These are phyloP conservation scores for Aethina tumida DNA, from an alignment of 1,140 invertebrate species.

Conservation along the genomic window DNA sequence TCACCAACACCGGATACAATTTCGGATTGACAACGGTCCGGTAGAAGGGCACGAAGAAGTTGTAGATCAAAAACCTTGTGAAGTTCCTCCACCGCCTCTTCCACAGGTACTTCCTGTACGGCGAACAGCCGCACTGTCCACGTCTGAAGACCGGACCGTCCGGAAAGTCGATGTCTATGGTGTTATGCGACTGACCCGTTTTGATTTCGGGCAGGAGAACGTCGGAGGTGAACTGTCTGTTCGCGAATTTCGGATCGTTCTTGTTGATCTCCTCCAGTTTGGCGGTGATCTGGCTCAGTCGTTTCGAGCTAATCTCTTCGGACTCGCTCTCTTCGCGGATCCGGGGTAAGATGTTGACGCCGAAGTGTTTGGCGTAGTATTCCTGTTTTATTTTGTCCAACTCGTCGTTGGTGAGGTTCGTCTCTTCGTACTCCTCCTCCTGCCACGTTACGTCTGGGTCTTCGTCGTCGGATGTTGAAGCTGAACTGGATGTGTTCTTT, in stretches of 20 bases:
- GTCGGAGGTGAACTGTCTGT: slow-evolving; percentile 12
- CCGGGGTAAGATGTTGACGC: slow-evolving; percentile 22
- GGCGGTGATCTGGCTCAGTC: slow-evolving; percentile 22
- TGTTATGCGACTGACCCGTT: slow-evolving; percentile 12
- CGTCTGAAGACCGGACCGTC: slow-evolving; percentile 2
- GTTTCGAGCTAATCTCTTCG: slow-evolving; percentile 20
- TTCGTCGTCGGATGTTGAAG: too few relatives aligned
- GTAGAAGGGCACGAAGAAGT: slow-evolving; percentile 16
- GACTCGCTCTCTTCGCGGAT: slow-evolving; percentile 26
- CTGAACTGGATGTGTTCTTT: too few relatives aligned
- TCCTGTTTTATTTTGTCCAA: slow-evolving; percentile 13
- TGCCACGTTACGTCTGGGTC: too few relatives aligned
- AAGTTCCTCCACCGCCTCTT: slow-evolving; percentile 12
- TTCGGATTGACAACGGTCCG: slow-evolving; percentile 14
- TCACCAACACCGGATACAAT: slow-evolving; percentile 22
- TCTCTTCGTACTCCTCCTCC: too few relatives aligned
- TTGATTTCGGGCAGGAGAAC: slow-evolving; percentile 5
- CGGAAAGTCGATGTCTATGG: slow-evolving; percentile 15
- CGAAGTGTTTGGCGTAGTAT: slow-evolving; percentile 17
- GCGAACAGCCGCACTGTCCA: slow-evolving; percentile 14
- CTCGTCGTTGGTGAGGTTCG: too few relatives aligned
- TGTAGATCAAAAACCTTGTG: slow-evolving; percentile 16
- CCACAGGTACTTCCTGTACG: slow-evolving; percentile 21
- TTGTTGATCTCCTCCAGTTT: slow-evolving; percentile 22
- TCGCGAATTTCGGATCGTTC: slow-evolving; percentile 3